Conservation (phyloP, 2,888 invertebrate species). For the Abrostola triplasia region DNA sequence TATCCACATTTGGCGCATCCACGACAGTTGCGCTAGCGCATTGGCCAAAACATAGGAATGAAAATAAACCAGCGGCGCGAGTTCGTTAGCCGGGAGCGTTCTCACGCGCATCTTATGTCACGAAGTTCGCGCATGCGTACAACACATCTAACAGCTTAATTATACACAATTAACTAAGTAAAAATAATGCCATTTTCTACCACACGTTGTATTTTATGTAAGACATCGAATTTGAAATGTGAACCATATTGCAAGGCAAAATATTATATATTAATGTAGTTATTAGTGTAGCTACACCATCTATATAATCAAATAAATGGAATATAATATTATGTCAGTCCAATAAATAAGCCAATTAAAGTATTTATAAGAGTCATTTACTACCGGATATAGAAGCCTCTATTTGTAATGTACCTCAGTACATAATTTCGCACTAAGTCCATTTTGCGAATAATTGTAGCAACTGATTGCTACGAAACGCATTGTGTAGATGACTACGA, state of each 20-base stretch:
- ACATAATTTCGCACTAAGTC: not conserved
- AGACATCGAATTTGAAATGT: not conserved
- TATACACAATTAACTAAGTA: slow-evolving; percentile 37
- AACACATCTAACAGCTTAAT: slow-evolving; percentile 25
- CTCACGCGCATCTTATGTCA: slow-evolving; percentile 77
- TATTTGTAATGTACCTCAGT: not conserved
- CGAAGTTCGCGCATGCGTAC: slow-evolving; percentile 65
- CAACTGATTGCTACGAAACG: slow-evolving; percentile 59
- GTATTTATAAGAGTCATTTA: no score
- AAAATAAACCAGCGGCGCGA: slow-evolving; percentile 73
- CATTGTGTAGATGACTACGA: slow-evolving; percentile 62
- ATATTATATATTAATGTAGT: not conserved
- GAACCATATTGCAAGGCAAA: not conserved
- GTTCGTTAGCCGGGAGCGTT: slow-evolving; percentile 79
- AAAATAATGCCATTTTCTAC: slow-evolving; percentile 20
- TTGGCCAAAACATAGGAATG: slow-evolving; percentile 71
- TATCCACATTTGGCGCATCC: slow-evolving; percentile 37
- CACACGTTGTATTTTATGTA: not conserved
- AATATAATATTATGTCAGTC: no score
- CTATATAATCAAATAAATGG: no score
- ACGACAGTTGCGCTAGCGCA: slow-evolving; percentile 53
- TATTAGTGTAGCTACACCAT: not conserved
- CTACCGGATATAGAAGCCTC: no score
- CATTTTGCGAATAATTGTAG: slow-evolving; percentile 16
- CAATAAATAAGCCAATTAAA: no score